Percentiles rank a stretch among this genome's conserved stretches.
These are phyloP conservation scores for Cetonia aurata DNA, from an alignment of 2,888 invertebrate genomes.

Conservation along the genomic window DNA sequence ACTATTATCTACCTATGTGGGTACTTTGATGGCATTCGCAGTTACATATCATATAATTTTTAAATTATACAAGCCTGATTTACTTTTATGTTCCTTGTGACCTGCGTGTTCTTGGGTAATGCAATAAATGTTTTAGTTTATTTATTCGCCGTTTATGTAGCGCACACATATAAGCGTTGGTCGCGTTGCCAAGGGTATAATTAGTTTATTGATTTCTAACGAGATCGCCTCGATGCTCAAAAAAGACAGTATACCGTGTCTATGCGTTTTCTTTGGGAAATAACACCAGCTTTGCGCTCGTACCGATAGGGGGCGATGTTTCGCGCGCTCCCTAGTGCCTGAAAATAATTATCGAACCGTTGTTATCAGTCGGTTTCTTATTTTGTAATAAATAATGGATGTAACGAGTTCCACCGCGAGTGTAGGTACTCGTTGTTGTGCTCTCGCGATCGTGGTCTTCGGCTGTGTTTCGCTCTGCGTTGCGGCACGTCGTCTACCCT, in stretches of 20 bases:
- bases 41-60: no score
- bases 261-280: slow-evolving; percentile 21
- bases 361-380: slow-evolving; percentile 46
- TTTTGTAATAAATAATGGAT: slow-evolving; percentile 50
- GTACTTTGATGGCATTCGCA: no score
- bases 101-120: no score
- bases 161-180: no score
- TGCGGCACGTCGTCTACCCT: slow-evolving; percentile 34
- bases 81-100: no score
- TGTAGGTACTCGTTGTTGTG: slow-evolving; percentile 27
- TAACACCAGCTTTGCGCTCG: slow-evolving; percentile 2
- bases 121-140: no score
- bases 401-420: slow-evolving; percentile 48
- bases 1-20: no score
- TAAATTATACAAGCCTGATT: no score
- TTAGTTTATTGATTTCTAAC: no score
- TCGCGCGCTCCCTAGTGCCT: slow-evolving; percentile 34
- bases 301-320: slow-evolving; percentile 7
- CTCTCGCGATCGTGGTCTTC: slow-evolving; percentile 11
- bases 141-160: no score
- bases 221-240: background rate
- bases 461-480: background rate
- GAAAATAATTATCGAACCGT: slow-evolving; percentile 47
- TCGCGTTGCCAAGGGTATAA: no score
- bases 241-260: slow-evolving; percentile 1